A percentile compares a stretch with the other conserved stretches of the same genome.
phyloP scores from a whole-genome alignment of 1,140 invertebrate genomes.

The Globodera rostochiensis region DNA sequence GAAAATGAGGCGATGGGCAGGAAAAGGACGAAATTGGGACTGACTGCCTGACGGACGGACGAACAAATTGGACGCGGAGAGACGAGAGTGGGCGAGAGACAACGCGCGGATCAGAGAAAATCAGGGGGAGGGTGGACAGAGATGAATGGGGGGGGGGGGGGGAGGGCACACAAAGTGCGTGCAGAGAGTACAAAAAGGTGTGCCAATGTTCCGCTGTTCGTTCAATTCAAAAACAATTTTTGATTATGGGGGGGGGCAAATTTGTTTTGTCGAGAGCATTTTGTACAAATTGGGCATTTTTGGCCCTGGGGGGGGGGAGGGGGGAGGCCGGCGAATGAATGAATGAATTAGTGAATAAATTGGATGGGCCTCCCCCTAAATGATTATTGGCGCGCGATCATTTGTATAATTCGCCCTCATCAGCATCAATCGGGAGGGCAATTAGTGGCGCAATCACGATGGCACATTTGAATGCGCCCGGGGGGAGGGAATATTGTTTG shows the following conservation, averaged over 20 bases:
- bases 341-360: not conserved
- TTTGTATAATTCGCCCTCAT: not conserved
- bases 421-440: constrained; percentile 5
- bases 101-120: not conserved
- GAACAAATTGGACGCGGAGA: not conserved
- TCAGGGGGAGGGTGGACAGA: not conserved
- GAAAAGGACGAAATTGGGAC: no score
- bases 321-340: not conserved
- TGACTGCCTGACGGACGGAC: not conserved
- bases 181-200: no score
- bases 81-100: not conserved
- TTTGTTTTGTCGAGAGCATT: no score
- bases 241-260: no score
- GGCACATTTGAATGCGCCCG: not conserved
- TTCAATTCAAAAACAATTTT: no score
- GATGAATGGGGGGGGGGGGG: not conserved
- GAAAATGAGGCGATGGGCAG: not conserved
- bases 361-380: not conserved
- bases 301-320: not conserved
- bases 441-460: constrained; percentile 8
- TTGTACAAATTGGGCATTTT: not conserved
- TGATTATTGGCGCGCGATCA: constrained; percentile 7
- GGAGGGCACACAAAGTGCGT: no score
- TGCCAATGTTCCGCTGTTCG: no score
- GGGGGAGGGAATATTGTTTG: not conserved